Base-by-base conservation (phyloP, 1,140 invertebrate genomes). In the Cydia pomonella region DNA sequence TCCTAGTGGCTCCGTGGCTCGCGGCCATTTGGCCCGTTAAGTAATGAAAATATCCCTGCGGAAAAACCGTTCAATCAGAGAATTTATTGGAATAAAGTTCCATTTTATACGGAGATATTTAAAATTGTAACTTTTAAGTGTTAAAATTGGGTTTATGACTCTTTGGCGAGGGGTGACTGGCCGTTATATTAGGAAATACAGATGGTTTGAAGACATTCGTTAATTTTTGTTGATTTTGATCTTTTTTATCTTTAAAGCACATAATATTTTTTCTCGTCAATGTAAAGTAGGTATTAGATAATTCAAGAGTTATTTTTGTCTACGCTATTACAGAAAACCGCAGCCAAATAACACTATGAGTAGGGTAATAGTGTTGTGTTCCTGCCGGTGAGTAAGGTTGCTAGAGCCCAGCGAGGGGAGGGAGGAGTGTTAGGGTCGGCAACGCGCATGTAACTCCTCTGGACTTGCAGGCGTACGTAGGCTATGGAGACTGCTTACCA, bases 31-130 rank as follows among this genome's bases (percentile, higher is more conserved):
- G n/a, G n/a, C n/a, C n/a, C 13, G 27, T 64, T 64, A 29, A 66
- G 63, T 66, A 33, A 33, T 66, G 63, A 27, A 33, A 66, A 66
- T 66, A 66, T 29, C 16, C 10, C 27, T 7, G 63, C n/a, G 27
- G 63, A 66, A 66, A 66, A 66, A 33, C 16, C 63, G 25, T 66
- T 27, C 63, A 66, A 66, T 66, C 63, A 66, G 63, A 7, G 16
- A 66, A 29, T 66, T 66, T 66, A 66, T 66, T 18, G 63, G 27
- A 66, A 29, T 29, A 66, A 66, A 66, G 25, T 27, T 66, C 16
- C 13, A 66, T 29, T 66, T 66, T 66, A 63, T 63, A 23, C 62
- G 10, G 3, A 12, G 27, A 66, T 12, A 29, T 66, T 66, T 66
- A n/a, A 66, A 66, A 13, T 66, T 29, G 25, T 7, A 29, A 66